Evolutionary conservation across 2,888 invertebrate species (phyloP), one percentile per base, ranked within the genome.

Genomic region (Norana najaformis): DNA sequence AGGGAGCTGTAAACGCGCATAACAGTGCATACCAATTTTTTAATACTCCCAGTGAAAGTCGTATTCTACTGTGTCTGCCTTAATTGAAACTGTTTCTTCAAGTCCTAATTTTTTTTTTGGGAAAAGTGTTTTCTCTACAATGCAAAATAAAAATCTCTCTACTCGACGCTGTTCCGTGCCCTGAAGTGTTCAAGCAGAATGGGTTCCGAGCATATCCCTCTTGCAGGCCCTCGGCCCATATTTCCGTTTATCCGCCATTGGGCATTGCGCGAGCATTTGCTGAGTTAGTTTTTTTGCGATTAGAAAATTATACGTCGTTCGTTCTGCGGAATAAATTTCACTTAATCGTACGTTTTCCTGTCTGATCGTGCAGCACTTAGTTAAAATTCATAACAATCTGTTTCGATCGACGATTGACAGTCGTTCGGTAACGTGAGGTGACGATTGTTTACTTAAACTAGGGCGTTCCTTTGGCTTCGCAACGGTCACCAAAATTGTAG

Each of bases 361-460:
- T 69, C 16, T 69, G 69, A 69, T n/a, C 69, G 11, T 69, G 69
- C 0, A 69, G 30, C 69, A 69, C n/a, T 69, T n/a, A n/a, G 30
- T 53, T 69, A 69, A 69, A n/a, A 69, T 69, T 69, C 30, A 8
- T 30, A 69, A 69, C 69, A 69, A 69, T n/a, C 69, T 69, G 69
- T n/a, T 69, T 69, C 30, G n/a, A 69, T 69, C 69, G 4, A 8
- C 23, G 30, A 53, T 53, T 53, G 30, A 69, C 69, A 69, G n/a
- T 69, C 69, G 69, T 69, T 69, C n/a, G 69, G 69, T 69, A 69
- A 69, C 69, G 69, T 69, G 69, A 69, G 69, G 69, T n/a, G 69
- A 69, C 69, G 30, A 69, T n/a, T 69, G 69, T 69, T 69, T 69
- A 69, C 69, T 69, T 69, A 69, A 69, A 69, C 69, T 69, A 69